Base-by-base conservation (phyloP, 2,797 vertebrate species). In the Chrysolophus pictus region DNA sequence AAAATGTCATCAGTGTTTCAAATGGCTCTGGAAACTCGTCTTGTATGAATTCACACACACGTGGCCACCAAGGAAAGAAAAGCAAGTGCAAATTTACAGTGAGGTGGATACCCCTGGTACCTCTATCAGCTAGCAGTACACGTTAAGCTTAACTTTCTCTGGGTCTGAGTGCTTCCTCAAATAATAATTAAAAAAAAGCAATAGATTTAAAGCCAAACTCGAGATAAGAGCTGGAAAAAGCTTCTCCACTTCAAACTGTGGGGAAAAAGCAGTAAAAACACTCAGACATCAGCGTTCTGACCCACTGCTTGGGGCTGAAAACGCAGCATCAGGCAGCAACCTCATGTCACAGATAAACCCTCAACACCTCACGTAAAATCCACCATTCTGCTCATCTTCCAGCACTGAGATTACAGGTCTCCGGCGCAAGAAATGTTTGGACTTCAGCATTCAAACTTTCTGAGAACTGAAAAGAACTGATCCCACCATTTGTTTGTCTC, bases 341-440 rank as follows among this genome's bases (percentile, higher is more conserved):
- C 49, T 89, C 91, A 13, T 12, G 51, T 15, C 85, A 42, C 37
- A 84, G n/a, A 60, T 19, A 55, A 68, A 55, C 26, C 35, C 49
- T 19, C 44, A 14, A 67, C 88, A 46, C 31, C 7, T 13, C 33
- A 10, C 2, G 33, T 15, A 12, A 82, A 55, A 82, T 29, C 23
- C 80, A 63, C 26, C 81, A 6, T 15, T 47, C 79, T 82, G 80
- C 67, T 79, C 3, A 55, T 41, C 74, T 21, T 53, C 75, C 10
- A 86, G 91, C 93, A 78, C 63, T 22, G 90, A 82, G 53, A 62
- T 37, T 14, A 51, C 42, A 71, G 80, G 74, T 73, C 81, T 93
- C 86, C 84, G 74, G 67, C 84, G 91, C 78, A 76, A 88, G 92
- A 93, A 94, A 95, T 91, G 96, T 85, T 87, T 95, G 89, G 96